phyloP scores from a whole-genome alignment of 2,888 invertebrate genomes.

The Dione juno region DNA sequence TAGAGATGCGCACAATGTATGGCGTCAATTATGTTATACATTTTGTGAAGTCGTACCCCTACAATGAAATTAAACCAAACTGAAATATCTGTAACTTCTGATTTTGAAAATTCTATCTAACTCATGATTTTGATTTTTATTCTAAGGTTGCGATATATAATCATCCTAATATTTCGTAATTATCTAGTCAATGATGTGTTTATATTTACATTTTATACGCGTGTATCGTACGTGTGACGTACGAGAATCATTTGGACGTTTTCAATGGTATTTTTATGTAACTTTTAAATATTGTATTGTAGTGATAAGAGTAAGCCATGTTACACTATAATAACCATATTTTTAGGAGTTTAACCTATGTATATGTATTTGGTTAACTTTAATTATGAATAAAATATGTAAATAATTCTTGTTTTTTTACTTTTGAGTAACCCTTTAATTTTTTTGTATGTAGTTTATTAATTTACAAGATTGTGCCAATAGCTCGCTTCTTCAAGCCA shows the following conservation, averaged over 20 bases:
- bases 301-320: constrained; percentile 16
- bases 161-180: not conserved
- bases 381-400: constrained; percentile 22
- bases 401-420: not conserved
- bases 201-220: not conserved
- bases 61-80: too few relatives aligned
- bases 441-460: too few relatives aligned
- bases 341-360: constrained; percentile 16
- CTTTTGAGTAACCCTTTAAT: not conserved
- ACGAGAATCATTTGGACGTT: constrained; percentile 10
- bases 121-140: too few relatives aligned
- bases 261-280: constrained; percentile 13
- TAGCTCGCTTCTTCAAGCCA: too few relatives aligned
- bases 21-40: constrained; percentile 10
- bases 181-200: constrained; percentile 34
- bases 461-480: too few relatives aligned
- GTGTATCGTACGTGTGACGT: not conserved
- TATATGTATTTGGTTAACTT: constrained; percentile 21
- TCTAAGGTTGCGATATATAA: not conserved
- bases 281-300: constrained; percentile 17
- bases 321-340: constrained; percentile 17
- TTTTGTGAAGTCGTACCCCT: not conserved
- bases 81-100: not conserved
- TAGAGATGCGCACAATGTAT: constrained; percentile 8
- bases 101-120: too few relatives aligned